Evolutionary conservation across 2,797 vertebrate species (phyloP).

Genomic region (Notamacropus eugenii): DNA sequence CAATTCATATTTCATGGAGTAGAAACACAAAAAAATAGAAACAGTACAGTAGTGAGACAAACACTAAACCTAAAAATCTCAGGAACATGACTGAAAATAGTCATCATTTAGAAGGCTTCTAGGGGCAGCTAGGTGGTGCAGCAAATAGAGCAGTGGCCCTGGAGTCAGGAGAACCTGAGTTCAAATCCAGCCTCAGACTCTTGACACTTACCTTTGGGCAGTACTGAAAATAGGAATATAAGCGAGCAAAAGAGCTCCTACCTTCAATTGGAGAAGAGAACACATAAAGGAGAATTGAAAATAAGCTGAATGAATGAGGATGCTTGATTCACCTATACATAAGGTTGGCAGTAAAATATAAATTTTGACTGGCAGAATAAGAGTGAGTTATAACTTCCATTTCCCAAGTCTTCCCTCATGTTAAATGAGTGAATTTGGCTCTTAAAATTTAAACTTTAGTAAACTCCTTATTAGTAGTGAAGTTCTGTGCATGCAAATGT

Average conservation of each 20-base stretch:
- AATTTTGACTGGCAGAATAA: not conserved
- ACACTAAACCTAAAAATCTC: not conserved
- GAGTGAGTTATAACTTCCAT: not conserved
- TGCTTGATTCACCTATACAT: not conserved
- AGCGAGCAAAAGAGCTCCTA: not conserved
- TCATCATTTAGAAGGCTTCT: not conserved
- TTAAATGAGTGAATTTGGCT: not conserved
- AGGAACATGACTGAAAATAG: not conserved
- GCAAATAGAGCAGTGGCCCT: no score
- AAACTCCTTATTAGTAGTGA: not conserved
- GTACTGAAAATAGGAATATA: not conserved
- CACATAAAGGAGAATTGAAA: not conserved
- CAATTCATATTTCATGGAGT: slow-evolving; percentile 3
- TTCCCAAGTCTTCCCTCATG: not conserved
- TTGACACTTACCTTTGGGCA: not conserved
- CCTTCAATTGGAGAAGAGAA: not conserved
- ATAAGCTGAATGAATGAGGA: not conserved
- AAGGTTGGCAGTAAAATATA: not conserved
- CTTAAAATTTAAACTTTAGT: not conserved
- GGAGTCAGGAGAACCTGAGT: no score
- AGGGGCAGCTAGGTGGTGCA: no score
- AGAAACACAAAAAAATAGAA: not conserved
- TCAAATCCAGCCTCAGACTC: no score
- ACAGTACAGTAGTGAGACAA: not conserved
- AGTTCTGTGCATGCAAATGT: not conserved